These are phyloP conservation scores for Cassiopea xamachana DNA, from an alignment of 30 jellyfish, hydroid and myxozoan genomes.

Conservation along the genomic window DNA sequence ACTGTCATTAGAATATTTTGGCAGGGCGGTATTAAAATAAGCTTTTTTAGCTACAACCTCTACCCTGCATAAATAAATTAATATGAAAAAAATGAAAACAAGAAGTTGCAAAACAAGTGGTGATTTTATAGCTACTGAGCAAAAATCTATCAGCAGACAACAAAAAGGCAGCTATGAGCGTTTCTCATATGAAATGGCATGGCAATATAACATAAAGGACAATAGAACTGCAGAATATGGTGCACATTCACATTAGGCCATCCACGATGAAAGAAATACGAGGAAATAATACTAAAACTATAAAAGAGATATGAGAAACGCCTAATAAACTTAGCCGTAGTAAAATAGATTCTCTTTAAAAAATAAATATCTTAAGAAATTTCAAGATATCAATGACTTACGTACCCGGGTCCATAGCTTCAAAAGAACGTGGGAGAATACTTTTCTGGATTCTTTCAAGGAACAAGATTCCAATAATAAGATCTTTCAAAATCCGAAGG, in stretches of 20 bases:
- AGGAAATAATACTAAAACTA: too few species aligned
- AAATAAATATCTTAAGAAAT: background rate
- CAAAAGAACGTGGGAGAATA: conserved; percentile 78
- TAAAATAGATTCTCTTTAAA: too few species aligned
- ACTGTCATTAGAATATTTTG: background rate
- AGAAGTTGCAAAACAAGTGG: too few species aligned
- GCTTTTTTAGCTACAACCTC: background rate
- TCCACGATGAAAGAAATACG: too few species aligned
- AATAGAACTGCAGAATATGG: too few species aligned
- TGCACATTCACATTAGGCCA: too few species aligned
- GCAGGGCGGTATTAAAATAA: background rate
- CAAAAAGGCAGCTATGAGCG: too few species aligned
- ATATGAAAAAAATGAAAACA: background rate
- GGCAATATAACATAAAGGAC: too few species aligned
- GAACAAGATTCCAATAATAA: conserved; percentile 78
- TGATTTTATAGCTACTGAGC: too few species aligned
- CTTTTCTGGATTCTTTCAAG: conserved; percentile 87
- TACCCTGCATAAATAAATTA: background rate
- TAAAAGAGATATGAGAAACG: too few species aligned
- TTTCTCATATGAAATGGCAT: too few species aligned
- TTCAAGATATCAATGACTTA: background rate
- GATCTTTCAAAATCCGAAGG: conserved; percentile 64
- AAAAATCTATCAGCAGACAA: too few species aligned
- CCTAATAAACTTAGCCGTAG: background rate
- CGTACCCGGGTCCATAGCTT: conserved; percentile 86